phyloP scores from a whole-genome alignment of 2,797 vertebrate genomes.

The Sorex maritimensis region DNA sequence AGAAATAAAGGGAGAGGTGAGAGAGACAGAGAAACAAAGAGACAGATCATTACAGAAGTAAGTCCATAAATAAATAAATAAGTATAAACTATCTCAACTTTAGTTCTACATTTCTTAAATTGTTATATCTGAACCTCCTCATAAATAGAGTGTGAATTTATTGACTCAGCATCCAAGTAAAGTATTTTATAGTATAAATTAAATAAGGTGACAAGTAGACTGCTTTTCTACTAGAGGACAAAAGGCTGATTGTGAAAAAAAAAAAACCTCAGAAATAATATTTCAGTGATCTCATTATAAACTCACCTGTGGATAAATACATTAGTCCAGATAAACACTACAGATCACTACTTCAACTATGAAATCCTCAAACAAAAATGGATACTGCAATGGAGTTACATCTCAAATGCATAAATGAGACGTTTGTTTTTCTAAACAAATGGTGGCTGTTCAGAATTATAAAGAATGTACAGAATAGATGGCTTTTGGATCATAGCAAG shows the following conservation, averaged over 20 bases:
- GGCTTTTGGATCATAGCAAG: not conserved
- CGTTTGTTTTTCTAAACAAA: slow-evolving; percentile 17
- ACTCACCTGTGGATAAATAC: slow-evolving; percentile 9
- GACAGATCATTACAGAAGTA: no score
- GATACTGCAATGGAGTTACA: not conserved
- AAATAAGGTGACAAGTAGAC: not conserved
- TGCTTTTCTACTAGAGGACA: not conserved
- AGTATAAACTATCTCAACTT: no score
- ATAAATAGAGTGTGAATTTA: no score
- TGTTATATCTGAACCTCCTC: no score
- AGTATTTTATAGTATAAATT: not conserved
- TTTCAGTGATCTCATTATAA: not conserved
- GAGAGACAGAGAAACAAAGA: no score
- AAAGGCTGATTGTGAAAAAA: slow-evolving; percentile 18
- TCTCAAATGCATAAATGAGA: slow-evolving; percentile 17
- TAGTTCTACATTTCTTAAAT: no score
- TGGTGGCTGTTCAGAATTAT: not conserved
- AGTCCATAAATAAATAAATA: no score
- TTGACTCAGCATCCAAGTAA: no score
- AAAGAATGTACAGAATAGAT: not conserved
- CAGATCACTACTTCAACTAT: not conserved
- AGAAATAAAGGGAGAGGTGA: no score
- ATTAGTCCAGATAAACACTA: not conserved
- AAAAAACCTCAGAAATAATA: not conserved
- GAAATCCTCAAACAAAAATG: slow-evolving; percentile 28